Conservation (phyloP, 1,140 invertebrate species). For the Laupala kohalensis region DNA sequence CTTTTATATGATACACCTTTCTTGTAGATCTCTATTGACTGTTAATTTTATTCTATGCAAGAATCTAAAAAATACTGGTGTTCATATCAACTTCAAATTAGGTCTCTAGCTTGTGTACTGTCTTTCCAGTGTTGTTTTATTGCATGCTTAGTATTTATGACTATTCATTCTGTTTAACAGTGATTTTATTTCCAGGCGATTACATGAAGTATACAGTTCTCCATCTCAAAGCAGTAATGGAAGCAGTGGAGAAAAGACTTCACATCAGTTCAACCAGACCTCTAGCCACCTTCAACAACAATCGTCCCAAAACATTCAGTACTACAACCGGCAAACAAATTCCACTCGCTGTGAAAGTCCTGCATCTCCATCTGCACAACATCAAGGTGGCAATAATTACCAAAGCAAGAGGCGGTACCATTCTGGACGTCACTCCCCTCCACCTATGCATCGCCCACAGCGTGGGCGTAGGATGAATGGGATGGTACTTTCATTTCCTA, state of each 20-base stretch:
- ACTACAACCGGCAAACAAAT: background rate
- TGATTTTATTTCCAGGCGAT: background rate
- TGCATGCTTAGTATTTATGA: no score
- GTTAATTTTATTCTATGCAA: no score
- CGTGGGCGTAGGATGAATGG: constrained; percentile 2
- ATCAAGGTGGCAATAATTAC: background rate
- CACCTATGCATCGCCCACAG: background rate
- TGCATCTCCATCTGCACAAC: background rate
- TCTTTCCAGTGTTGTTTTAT: no score
- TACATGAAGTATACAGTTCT: constrained; percentile 1
- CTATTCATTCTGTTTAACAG: no score
- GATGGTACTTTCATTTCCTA: background rate
- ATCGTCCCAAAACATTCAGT: background rate
- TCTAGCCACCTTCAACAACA: background rate
- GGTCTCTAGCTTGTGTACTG: no score
- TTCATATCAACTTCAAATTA: no score
- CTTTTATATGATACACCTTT: no score
- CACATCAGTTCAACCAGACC: background rate
- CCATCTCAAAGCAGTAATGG: background rate
- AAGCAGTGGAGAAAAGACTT: background rate
- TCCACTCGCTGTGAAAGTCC: background rate
- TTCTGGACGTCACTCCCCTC: constrained; percentile 4
- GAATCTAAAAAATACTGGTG: no score
- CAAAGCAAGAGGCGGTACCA: constrained; percentile 5
- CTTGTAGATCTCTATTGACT: no score